A percentile compares a stretch with the other conserved stretches of the same genome.
Conservation (phyloP, 2,113 vertebrate species). For the Psophia crepitans region DNA sequence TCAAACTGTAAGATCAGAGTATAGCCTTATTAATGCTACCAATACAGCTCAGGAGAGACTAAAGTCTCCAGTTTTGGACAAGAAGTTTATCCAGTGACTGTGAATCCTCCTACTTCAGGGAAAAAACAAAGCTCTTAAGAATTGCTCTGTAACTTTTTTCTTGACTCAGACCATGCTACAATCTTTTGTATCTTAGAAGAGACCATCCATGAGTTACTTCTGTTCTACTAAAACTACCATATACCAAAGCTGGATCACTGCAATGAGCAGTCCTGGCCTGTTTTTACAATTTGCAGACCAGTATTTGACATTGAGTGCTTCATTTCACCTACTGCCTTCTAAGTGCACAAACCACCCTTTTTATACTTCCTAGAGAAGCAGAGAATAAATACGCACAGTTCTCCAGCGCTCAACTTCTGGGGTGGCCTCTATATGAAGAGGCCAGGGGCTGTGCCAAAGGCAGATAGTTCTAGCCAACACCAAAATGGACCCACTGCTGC, state of each 20-base stretch:
- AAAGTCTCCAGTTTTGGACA: background rate
- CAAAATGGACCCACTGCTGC: background rate
- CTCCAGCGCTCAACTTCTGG: background rate
- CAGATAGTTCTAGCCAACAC: background rate
- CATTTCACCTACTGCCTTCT: background rate
- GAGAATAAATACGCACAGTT: background rate
- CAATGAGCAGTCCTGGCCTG: fast-evolving
- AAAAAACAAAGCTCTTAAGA: background rate
- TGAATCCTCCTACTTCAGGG: background rate
- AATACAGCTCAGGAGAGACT: background rate
- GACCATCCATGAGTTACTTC: background rate
- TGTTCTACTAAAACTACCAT: background rate
- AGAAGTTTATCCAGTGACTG: background rate
- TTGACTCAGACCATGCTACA: background rate
- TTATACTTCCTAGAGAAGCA: background rate
- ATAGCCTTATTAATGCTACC: background rate
- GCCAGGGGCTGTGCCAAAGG: background rate
- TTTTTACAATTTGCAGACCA: background rate
- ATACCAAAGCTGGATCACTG: background rate
- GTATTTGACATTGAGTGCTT: background rate
- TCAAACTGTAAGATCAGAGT: background rate
- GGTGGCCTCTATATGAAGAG: background rate
- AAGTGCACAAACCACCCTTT: background rate
- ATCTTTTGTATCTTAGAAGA: background rate
- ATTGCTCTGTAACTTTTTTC: background rate